phyloP scores from a whole-genome alignment of 2,797 vertebrate genomes.

The Setipinna tenuifilis region DNA sequence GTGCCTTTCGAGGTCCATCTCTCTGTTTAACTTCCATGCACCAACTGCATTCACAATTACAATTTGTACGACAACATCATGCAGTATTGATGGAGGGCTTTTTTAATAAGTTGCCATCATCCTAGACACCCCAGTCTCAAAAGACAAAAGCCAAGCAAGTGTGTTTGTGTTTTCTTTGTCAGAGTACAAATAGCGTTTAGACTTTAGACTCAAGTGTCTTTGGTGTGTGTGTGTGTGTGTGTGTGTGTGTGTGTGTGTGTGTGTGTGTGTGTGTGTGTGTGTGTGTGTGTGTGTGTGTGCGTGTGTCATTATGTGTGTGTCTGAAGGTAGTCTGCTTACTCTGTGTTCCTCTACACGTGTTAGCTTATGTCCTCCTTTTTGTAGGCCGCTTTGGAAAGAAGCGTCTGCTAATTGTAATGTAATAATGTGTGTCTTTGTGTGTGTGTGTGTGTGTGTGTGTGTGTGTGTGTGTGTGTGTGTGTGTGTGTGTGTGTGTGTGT shows the following conservation, averaged over 20 bases:
- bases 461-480: not conserved
- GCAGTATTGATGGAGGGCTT: not conserved
- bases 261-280: not conserved
- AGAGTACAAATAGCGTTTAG: too few relatives aligned
- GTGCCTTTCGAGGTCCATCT: not conserved
- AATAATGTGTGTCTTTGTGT: not conserved
- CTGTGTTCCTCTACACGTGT: too few relatives aligned
- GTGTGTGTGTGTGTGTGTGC: not conserved
- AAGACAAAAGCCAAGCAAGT: not conserved
- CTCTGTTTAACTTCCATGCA: not conserved
- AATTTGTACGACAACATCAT: not conserved
- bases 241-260: not conserved
- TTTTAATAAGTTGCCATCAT: not conserved
- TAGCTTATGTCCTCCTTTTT: too few relatives aligned
- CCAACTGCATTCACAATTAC: not conserved
- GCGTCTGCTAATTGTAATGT: too few relatives aligned
- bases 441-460: not conserved
- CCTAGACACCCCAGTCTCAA: not conserved
- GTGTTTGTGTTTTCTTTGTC: not conserved
- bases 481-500: not conserved
- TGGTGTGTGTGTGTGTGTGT: too few relatives aligned
- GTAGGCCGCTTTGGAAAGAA: too few relatives aligned
- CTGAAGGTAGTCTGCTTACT: too few relatives aligned
- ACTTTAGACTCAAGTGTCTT: too few relatives aligned
- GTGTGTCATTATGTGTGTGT: not conserved